phyloP scores from a whole-genome alignment of 2,797 vertebrate genomes.

The Lophotriccus pileatus region DNA sequence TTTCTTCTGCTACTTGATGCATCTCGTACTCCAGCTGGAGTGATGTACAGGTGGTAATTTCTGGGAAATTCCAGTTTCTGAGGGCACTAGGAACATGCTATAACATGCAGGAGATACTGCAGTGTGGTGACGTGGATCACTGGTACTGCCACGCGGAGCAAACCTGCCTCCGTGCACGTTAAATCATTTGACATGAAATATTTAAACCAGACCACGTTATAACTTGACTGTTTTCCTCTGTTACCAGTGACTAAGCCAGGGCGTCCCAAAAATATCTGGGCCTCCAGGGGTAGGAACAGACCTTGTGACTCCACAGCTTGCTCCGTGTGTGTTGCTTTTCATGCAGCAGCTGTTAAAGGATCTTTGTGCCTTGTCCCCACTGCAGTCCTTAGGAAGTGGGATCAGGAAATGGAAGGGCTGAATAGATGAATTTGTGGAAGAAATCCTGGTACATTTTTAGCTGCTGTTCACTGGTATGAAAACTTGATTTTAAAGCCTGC shows the following conservation, averaged over 20 bases:
- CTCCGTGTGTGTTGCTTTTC: background rate
- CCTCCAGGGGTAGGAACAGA: background rate
- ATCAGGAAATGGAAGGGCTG: slow-evolving; percentile 33
- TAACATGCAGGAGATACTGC: background rate
- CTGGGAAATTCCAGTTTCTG: background rate
- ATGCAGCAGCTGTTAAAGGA: slow-evolving; percentile 26
- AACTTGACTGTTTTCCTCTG: background rate
- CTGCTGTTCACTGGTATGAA: background rate
- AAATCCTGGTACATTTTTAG: background rate
- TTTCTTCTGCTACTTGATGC: background rate
- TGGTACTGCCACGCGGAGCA: background rate
- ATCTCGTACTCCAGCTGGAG: background rate
- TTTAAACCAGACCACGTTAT: background rate
- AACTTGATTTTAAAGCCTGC: background rate
- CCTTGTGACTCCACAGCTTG: background rate
- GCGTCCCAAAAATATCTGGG: background rate
- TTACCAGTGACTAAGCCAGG: background rate
- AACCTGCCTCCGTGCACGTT: background rate
- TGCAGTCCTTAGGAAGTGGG: background rate
- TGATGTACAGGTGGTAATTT: accelerated
- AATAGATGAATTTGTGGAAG: slow-evolving; percentile 3
- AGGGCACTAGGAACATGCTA: background rate
- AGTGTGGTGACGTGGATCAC: background rate
- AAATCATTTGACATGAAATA: background rate
- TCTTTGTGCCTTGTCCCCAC: slow-evolving; percentile 2